Percentiles rank a stretch among this genome's conserved stretches.
These are phyloP conservation scores for Isurus oxyrinchus DNA, from an alignment of 2,113 vertebrate species.

Conservation along the genomic window DNA sequence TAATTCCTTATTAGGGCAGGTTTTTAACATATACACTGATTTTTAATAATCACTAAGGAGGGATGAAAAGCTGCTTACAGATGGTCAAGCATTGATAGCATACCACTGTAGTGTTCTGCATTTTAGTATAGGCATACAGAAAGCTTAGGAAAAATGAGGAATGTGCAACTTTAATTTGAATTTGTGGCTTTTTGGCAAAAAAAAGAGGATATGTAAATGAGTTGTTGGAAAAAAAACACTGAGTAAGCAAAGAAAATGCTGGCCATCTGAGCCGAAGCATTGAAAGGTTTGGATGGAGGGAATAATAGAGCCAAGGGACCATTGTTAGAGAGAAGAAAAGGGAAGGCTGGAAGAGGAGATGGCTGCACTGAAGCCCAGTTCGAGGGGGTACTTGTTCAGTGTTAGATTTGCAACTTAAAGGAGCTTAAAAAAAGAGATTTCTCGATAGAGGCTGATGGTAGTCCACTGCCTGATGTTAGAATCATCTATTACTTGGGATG, in stretches of 20 bases:
- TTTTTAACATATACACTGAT: not conserved
- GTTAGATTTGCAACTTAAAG: constrained; percentile 42
- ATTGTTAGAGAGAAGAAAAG: constrained; percentile 53
- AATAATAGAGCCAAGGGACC: constrained; percentile 46
- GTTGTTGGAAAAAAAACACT: constrained; percentile 33
- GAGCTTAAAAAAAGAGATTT: constrained; percentile 20
- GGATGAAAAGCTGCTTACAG: not conserved
- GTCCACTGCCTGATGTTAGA: not conserved
- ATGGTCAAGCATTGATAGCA: not conserved
- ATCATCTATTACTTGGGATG: not conserved
- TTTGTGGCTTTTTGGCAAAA: constrained; percentile 35
- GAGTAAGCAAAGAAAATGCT: constrained; percentile 33
- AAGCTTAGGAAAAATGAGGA: not conserved
- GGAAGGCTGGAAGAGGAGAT: constrained; percentile 55
- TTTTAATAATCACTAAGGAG: not conserved
- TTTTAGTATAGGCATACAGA: not conserved
- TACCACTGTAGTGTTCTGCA: not conserved
- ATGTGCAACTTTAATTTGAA: constrained; percentile 27
- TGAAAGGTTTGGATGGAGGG: constrained; percentile 45
- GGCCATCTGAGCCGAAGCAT: constrained; percentile 38
- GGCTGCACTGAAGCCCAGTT: constrained; percentile 49
- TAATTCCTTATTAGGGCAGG: not conserved
- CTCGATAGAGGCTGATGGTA: not conserved
- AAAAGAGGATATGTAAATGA: constrained; percentile 19
- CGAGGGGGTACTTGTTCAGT: constrained; percentile 45